These are phyloP conservation scores for Daubentonia madagascariensis DNA, from an alignment of 2,113 vertebrate species.

Conservation along the genomic window DNA sequence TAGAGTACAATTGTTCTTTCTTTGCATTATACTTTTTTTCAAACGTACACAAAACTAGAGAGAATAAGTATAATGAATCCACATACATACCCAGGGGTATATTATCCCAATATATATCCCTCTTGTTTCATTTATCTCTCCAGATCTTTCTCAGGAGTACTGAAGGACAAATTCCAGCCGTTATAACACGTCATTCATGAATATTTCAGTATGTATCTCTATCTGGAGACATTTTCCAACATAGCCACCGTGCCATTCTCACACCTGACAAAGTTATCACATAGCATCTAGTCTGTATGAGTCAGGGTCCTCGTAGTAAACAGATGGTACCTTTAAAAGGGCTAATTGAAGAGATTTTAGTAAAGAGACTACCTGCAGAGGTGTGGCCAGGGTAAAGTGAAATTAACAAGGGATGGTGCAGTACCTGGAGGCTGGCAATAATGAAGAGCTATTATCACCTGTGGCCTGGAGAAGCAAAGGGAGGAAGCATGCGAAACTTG, in stretches of 20 bases:
- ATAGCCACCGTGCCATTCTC: background rate
- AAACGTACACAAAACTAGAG: background rate
- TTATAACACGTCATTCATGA: background rate
- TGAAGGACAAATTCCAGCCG: background rate
- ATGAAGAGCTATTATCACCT: background rate
- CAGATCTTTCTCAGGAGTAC: background rate
- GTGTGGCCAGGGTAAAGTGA: background rate
- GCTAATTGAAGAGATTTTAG: background rate
- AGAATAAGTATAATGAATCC: background rate
- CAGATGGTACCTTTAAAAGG: background rate
- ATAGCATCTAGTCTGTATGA: background rate
- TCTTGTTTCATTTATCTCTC: background rate
- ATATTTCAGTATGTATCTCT: background rate
- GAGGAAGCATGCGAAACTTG: background rate
- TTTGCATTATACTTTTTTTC: background rate
- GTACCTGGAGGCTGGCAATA: background rate
- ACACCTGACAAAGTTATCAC: background rate
- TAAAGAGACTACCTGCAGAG: background rate
- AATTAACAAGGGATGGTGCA: background rate
- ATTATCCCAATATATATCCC: background rate
- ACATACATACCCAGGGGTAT: background rate
- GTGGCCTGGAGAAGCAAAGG: background rate
- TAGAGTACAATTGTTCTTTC: background rate
- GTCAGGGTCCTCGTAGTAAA: background rate
- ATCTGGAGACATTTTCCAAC: background rate